These are phyloP conservation scores for Idaea dimidiata DNA, from an alignment of 2,888 invertebrate species.

Conservation along the genomic window DNA sequence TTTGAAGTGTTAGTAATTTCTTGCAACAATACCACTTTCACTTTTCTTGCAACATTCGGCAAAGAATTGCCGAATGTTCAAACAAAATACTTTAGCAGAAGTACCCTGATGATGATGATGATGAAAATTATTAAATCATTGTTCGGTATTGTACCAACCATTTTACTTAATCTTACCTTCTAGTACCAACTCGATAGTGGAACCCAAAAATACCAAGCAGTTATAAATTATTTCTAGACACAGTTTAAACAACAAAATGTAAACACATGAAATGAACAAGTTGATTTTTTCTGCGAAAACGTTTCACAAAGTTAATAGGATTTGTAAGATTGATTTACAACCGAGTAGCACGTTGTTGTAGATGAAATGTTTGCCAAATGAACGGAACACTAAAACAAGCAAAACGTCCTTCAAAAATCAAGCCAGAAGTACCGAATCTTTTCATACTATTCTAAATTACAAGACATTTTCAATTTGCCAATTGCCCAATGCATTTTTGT, in stretches of 20 bases:
- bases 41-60: no score
- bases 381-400: constrained; percentile 21
- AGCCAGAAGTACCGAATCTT: constrained; percentile 4
- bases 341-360: constrained; percentile 21
- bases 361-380: constrained; percentile 23
- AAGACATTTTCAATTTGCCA: no score
- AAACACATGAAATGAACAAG: constrained; percentile 11
- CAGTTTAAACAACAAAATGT: constrained; percentile 3
- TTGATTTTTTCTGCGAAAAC: constrained; percentile 18
- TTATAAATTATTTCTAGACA: background rate
- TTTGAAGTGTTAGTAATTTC: no score
- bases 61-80: no score
- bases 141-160: no score
- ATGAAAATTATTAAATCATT: background rate
- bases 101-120: no score
- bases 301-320: constrained; percentile 19
- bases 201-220: background rate
- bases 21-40: no score
- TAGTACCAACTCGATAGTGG: background rate
- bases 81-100: no score
- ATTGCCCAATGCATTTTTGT: no score
- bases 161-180: background rate
- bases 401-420: constrained; percentile 16
- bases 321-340: constrained; percentile 26
- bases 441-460: background rate